Evolutionary conservation across 1,140 invertebrate genomes (phyloP), one percentile per base, ranked within the genome.

Genomic region (Wiebesia pumilae): DNA sequence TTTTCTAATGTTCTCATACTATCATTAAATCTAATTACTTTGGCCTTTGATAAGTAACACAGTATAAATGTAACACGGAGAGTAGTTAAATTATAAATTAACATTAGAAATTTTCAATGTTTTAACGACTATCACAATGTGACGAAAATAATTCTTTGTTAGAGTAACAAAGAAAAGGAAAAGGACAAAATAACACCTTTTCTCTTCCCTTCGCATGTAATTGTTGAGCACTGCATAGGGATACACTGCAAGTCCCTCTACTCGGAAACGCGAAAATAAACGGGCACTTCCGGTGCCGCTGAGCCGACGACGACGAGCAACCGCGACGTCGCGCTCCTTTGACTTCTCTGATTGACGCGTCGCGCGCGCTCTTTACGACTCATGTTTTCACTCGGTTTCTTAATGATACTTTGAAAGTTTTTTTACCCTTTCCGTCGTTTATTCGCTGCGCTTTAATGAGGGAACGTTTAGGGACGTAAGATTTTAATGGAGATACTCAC

Each of bases 191-290:
- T 62, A 62, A 65, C 73, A 47, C 40, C 73, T 79, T 51, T 58
- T 77, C 38, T 75, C 65, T 51, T 69, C 43, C 67, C 54, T 65
- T 65, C 71, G 51, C 58, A 16, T 69, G 47, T 85, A 85, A 84
- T 84, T 84, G 83, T 75, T 19, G n/a, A 51, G 27, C 27, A 33
- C 27, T 27, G 40, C 40, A 2, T 47, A n/a, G 75, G 62, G 54
- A 84, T 40, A 78, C 47, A 75, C 47, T n/a, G 69, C 33, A 84
- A 67, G 40, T 43, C 77, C 58, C 79, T 38, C n/a, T 87, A 87
- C 87, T 87, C 83, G 87, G 87, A 87, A 87, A 51, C 79, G 87
- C 87, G 80, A 87, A 87, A 87, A 87, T 87, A 87, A 87, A 87
- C 87, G 58, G 38, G 38, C 58, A 77, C 85, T 82, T 82, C 85